These are phyloP conservation scores for Corella eumyota DNA, from an alignment of 23 tunicate species.

Conservation along the genomic window DNA sequence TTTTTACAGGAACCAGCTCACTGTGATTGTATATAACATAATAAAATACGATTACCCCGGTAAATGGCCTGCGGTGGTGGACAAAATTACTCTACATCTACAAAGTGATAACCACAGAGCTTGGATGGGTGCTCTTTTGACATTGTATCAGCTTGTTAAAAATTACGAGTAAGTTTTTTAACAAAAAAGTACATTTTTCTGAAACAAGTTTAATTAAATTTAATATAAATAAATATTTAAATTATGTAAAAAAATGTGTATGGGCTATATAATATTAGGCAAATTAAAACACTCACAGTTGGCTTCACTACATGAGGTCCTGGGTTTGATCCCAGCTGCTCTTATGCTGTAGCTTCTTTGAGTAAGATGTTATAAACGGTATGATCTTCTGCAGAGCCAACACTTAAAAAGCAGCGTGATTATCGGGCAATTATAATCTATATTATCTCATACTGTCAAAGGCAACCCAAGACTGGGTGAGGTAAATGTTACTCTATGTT, in stretches of 20 bases:
- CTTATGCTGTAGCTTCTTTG: no score
- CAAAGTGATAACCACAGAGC: slow-evolving; percentile 47
- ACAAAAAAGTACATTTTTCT: not conserved
- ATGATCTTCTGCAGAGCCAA: no score
- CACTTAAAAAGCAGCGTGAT: no score
- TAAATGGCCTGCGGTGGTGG: slow-evolving; percentile 81
- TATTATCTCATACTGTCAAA: no score
- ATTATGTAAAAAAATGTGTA: not conserved
- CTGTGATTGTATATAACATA: slow-evolving; percentile 68
- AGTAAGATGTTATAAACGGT: no score
- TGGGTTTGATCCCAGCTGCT: no score
- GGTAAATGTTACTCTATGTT: no score
- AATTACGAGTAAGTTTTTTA: slow-evolving; percentile 64
- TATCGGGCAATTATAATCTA: no score
- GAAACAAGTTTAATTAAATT: not conserved
- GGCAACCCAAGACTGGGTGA: no score
- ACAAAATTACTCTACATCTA: slow-evolving; percentile 41
- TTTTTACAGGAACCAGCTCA: slow-evolving; percentile 61
- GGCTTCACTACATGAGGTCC: no score
- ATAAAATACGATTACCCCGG: slow-evolving; percentile 88
- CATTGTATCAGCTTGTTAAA: slow-evolving; percentile 86
- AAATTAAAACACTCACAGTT: no score
- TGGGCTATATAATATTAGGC: not conserved
- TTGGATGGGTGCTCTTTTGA: slow-evolving; percentile 92
- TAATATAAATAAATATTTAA: not conserved